Evolutionary conservation across 1,140 invertebrate species (phyloP).

Genomic region (Sitophilus oryzae): DNA sequence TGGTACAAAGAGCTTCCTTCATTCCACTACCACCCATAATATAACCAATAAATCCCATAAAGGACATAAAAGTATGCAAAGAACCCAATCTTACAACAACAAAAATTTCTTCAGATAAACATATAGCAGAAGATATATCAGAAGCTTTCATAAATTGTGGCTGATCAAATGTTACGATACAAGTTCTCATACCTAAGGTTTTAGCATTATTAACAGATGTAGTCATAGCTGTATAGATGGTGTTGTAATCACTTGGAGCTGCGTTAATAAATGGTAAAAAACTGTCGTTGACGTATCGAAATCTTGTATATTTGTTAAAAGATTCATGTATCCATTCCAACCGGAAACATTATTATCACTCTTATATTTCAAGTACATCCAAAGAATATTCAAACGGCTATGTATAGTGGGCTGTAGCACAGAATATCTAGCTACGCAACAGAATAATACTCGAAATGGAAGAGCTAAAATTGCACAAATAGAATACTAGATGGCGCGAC

Average conservation of each 20-base stretch:
- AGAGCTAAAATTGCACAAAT: too few relatives aligned
- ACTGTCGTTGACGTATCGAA: constrained; percentile 17
- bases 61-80: constrained; percentile 29
- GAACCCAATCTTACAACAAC: constrained; percentile 16
- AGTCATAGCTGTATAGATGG: constrained; percentile 9
- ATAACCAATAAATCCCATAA: constrained; percentile 21
- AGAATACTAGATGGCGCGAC: too few relatives aligned
- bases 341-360: constrained; percentile 14
- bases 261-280: constrained; percentile 25
- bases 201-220: constrained; percentile 13
- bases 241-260: constrained; percentile 25
- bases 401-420: too few relatives aligned
- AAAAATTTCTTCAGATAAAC: constrained; percentile 11
- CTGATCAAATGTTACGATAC: constrained; percentile 22
- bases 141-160: too few relatives aligned
- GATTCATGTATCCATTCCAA: constrained; percentile 23
- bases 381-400: constrained; percentile 13
- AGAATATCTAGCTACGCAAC: too few relatives aligned
- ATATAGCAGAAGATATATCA: constrained; percentile 9
- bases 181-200: constrained; percentile 16
- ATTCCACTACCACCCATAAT: constrained; percentile 26
- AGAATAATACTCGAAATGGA: too few relatives aligned
- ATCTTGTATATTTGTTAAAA: constrained; percentile 24
- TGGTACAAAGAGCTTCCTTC: constrained; percentile 21
- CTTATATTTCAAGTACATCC: constrained; percentile 18